Percentiles rank a stretch among this genome's conserved stretches.
Conservation (phyloP, 1,140 invertebrate species). For the Himalopsyche phryganea region DNA sequence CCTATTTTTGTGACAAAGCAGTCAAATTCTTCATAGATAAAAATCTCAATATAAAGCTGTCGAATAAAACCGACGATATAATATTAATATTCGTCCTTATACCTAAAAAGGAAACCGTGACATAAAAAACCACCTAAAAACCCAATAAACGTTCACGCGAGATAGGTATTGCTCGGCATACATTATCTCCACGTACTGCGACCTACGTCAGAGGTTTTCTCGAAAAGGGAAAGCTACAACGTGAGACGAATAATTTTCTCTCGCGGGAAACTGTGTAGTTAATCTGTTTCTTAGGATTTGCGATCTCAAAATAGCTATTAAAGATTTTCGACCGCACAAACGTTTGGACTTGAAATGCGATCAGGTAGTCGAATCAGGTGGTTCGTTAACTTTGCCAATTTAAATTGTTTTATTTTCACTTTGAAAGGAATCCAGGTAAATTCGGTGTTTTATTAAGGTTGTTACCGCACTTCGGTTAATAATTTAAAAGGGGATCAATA, state of each 20-base stretch:
- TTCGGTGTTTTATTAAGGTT: too few relatives aligned
- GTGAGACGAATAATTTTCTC: slow-evolving; percentile 14
- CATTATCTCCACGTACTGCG: slow-evolving; percentile 11
- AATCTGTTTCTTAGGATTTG: slow-evolving; percentile 16
- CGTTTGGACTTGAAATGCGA: too few relatives aligned
- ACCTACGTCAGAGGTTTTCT: slow-evolving; percentile 1
- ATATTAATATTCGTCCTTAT: slow-evolving; percentile 21
- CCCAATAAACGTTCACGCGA: slow-evolving; percentile 16
- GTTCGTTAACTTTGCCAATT: too few relatives aligned
- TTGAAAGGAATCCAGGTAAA: too few relatives aligned
- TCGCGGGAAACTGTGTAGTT: slow-evolving; percentile 2
- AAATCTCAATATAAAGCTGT: slow-evolving; percentile 14
- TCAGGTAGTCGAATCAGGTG: too few relatives aligned
- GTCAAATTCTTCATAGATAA: not conserved
- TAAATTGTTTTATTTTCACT: too few relatives aligned
- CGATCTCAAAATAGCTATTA: slow-evolving; percentile 6
- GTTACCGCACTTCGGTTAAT: too few relatives aligned
- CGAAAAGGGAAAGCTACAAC: slow-evolving; percentile 6
- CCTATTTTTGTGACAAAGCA: not conserved
- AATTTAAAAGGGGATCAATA: too few relatives aligned
- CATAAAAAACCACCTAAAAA: slow-evolving; percentile 17
- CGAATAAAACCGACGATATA: slow-evolving; percentile 20
- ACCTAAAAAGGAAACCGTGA: slow-evolving; percentile 3
- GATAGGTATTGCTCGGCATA: slow-evolving; percentile 10
- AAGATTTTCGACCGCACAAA: not conserved